These are phyloP conservation scores for Ectropis grisescens DNA, from an alignment of 1,140 invertebrate genomes.

Conservation along the genomic window DNA sequence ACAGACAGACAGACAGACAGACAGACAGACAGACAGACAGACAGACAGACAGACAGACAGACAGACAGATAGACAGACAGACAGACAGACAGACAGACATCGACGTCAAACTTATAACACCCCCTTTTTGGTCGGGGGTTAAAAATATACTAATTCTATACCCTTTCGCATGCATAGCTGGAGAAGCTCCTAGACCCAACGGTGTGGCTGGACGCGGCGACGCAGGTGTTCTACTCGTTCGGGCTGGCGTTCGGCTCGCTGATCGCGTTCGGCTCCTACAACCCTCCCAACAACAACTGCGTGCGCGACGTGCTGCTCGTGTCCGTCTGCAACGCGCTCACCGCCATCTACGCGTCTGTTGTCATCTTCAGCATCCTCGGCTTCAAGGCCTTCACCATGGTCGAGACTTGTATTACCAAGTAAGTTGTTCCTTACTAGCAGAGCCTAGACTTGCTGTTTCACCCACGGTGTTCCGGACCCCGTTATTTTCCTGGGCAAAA, in stretches of 20 bases:
- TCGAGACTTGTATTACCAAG: slow-evolving; percentile 82
- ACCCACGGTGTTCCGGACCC: no score
- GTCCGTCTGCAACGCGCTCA: slow-evolving; percentile 90
- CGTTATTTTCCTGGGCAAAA: no score
- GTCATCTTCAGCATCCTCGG: slow-evolving; percentile 92
- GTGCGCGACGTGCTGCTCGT: slow-evolving; percentile 91
- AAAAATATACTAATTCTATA: no score
- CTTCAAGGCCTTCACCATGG: slow-evolving; percentile 87
- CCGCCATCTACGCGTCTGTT: slow-evolving; percentile 94
- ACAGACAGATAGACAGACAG: no score
- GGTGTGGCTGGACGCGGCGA: slow-evolving; percentile 95
- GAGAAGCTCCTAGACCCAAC: slow-evolving; percentile 84
- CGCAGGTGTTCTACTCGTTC: slow-evolving; percentile 96
- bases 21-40: no score
- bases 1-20: no score
- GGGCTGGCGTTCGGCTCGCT: slow-evolving; percentile 93
- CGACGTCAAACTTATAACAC: no score
- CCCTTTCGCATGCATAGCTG: no score
- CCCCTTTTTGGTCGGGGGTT: no score
- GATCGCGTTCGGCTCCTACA: slow-evolving; percentile 93
- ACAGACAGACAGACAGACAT: no score
- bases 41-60: no score
- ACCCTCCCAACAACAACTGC: slow-evolving; percentile 91
- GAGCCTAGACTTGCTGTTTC: no score
- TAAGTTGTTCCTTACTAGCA: slow-evolving; percentile 69